These are phyloP conservation scores for Sebastes minor DNA, from an alignment of 2,797 vertebrate species.

Conservation along the genomic window DNA sequence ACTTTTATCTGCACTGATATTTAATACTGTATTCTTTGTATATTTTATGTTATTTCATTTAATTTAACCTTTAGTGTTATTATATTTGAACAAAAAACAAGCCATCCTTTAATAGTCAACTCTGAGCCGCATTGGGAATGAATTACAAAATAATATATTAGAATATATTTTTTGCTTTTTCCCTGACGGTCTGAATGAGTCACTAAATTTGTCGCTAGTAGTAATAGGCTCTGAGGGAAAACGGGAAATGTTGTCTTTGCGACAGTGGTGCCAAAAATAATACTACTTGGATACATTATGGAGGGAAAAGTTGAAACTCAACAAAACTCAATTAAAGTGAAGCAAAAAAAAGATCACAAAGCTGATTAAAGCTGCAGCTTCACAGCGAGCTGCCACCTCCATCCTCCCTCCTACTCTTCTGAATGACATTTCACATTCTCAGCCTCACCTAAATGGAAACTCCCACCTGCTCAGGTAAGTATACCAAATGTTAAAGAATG, in stretches of 20 bases:
- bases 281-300: too few species aligned
- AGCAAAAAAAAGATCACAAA: neutral
- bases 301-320: too few species aligned
- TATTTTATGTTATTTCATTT: neutral
- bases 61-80: neutral
- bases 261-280: too few species aligned
- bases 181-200: too few species aligned
- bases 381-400: neutral
- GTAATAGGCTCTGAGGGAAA: too few species aligned
- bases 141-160: too few species aligned
- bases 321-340: neutral
- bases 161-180: too few species aligned
- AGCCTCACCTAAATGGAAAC: neutral
- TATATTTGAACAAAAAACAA: neutral
- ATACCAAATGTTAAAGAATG: neutral
- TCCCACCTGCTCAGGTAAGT: neutral
- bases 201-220: too few species aligned
- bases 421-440: neutral
- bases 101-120: neutral
- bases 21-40: neutral
- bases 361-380: neutral
- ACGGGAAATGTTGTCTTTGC: too few species aligned
- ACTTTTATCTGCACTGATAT: neutral
- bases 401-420: neutral
- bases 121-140: too few species aligned